These are phyloP conservation scores for Hemicordylus capensis DNA, from an alignment of 2,113 vertebrate genomes.

Conservation along the genomic window DNA sequence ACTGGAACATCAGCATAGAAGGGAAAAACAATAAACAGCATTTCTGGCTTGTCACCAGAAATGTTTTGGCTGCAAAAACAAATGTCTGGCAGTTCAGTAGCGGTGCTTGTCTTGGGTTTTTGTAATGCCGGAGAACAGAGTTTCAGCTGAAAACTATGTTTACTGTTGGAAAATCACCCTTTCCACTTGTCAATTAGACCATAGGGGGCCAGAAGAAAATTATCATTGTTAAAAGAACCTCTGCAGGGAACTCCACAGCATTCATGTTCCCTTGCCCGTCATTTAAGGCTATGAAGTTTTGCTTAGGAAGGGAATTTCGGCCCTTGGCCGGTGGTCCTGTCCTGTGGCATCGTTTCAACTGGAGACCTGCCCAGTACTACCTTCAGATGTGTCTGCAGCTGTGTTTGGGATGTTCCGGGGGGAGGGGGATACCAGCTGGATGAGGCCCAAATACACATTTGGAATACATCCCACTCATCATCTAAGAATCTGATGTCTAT, in stretches of 20 bases:
- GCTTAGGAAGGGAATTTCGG: background rate
- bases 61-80: conserved; percentile 11
- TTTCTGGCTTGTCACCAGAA: conserved; percentile 10
- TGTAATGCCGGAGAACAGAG: background rate
- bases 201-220: background rate
- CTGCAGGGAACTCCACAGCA: background rate
- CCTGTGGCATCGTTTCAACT: background rate
- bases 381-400: background rate
- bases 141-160: conserved; percentile 7
- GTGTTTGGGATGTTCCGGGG: background rate
- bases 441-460: background rate
- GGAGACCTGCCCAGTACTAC: background rate
- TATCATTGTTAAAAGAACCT: background rate
- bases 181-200: background rate
- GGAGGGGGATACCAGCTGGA: background rate
- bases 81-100: background rate
- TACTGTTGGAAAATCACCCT: background rate
- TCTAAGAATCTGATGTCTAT: background rate
- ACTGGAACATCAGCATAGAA: accelerated
- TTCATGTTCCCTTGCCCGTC: background rate
- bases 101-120: conserved; percentile 13
- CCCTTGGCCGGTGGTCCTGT: background rate
- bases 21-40: accelerated
- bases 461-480: background rate
- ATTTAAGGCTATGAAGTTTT: background rate